Evolutionary conservation across 1,140 invertebrate genomes (phyloP).

Genomic region (Drosophila chauvacae): DNA sequence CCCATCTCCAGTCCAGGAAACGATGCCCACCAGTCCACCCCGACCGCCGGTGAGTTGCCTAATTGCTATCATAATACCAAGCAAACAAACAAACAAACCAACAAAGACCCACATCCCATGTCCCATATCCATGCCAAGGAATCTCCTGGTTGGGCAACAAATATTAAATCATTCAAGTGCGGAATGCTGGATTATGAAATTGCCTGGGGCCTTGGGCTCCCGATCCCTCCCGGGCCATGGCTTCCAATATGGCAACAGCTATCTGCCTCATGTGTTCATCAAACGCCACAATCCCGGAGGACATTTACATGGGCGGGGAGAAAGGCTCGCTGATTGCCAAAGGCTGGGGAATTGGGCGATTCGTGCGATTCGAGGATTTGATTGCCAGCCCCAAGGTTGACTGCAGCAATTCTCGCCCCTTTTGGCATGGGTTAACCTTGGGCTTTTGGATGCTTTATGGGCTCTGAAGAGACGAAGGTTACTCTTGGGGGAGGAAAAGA

Average conservation of each 20-base stretch:
- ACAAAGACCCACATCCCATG: background rate
- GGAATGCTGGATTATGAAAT: slow-evolving; percentile 44
- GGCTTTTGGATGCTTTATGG: slow-evolving; percentile 17
- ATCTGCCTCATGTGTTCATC: slow-evolving; percentile 31
- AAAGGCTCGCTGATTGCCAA: slow-evolving; percentile 36
- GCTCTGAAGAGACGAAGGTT: background rate
- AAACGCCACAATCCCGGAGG: slow-evolving; percentile 20
- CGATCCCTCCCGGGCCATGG: slow-evolving; percentile 3
- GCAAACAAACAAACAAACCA: background rate
- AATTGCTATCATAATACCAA: slow-evolving; percentile 21
- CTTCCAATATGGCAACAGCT: slow-evolving; percentile 12
- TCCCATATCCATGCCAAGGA: slow-evolving; percentile 1
- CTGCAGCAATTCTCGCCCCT: slow-evolving; percentile 1
- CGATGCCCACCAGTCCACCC: slow-evolving; percentile 42
- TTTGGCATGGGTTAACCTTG: slow-evolving; percentile 24
- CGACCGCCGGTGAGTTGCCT: slow-evolving; percentile 58
- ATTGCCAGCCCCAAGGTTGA: slow-evolving; percentile 30
- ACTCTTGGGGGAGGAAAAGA: background rate
- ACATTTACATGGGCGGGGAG: slow-evolving; percentile 15
- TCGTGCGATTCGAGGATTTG: slow-evolving; percentile 23
- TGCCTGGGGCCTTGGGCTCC: slow-evolving; percentile 18
- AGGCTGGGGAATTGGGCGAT: slow-evolving; percentile 21
- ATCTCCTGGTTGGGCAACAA: slow-evolving; percentile 8
- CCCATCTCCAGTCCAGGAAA: slow-evolving; percentile 61
- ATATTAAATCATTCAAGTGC: slow-evolving; percentile 30